Conservation (phyloP, 2,888 invertebrate species). For the Caradrina clavipalpis region DNA sequence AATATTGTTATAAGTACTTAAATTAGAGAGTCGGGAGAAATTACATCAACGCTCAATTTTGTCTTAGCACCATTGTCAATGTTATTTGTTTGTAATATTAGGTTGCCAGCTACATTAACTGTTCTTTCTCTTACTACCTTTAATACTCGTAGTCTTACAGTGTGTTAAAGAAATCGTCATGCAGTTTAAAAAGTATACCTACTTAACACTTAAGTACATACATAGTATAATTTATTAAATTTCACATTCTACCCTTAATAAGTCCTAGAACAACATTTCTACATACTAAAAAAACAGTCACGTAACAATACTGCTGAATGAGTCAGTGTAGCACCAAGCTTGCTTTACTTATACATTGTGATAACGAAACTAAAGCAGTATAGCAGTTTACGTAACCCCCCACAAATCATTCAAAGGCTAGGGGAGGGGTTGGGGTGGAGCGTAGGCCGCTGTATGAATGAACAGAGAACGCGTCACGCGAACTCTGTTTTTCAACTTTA, state of each 20-base stretch:
- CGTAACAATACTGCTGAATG: conserved; percentile 40
- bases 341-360: conserved; percentile 39
- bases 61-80: background rate
- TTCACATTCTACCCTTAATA: background rate
- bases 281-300: background rate
- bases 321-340: conserved; percentile 39
- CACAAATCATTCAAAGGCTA: conserved; percentile 60
- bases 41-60: conserved; percentile 1
- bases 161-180: no score
- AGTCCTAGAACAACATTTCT: background rate
- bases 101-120: background rate
- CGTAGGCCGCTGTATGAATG: conserved; percentile 74
- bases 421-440: conserved; percentile 53
- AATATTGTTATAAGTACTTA: background rate
- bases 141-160: background rate
- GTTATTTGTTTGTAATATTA: background rate
- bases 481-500: conserved; percentile 48
- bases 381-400: conserved; percentile 58
- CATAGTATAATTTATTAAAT: no score
- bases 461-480: conserved; percentile 65
- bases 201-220: no score
- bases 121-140: background rate
- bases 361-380: conserved; percentile 59
- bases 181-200: no score
- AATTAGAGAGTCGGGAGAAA: background rate